Evolutionary conservation across 2,888 invertebrate genomes (phyloP).

Genomic region (Dorcus parallelipipedus): DNA sequence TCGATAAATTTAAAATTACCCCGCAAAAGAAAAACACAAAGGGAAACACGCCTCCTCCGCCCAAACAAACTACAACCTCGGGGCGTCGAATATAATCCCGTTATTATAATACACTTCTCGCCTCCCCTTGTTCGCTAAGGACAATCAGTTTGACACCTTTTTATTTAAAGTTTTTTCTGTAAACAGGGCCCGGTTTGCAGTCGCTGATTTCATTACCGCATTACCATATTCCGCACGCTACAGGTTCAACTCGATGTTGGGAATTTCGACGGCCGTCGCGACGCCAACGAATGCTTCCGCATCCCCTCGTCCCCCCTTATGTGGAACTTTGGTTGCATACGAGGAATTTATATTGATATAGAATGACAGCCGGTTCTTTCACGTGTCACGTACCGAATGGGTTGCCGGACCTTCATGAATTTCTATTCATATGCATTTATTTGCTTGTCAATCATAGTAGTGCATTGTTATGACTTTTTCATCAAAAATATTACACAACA

Average conservation of each 20-base stretch:
- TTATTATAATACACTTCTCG: slow-evolving; percentile 24
- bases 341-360: slow-evolving; percentile 18
- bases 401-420: slow-evolving; percentile 2
- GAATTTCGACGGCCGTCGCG: neutral
- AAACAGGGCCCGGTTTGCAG: neutral
- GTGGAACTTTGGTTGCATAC: slow-evolving; percentile 3
- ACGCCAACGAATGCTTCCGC: neutral
- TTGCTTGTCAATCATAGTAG: neutral
- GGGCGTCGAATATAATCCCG: slow-evolving; percentile 16
- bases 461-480: too few species aligned
- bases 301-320: neutral
- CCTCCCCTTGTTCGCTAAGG: slow-evolving; percentile 5
- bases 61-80: slow-evolving; percentile 17
- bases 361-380: slow-evolving; percentile 8
- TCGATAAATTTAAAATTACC: slow-evolving; percentile 23
- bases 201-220: slow-evolving; percentile 13
- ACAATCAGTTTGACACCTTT: slow-evolving; percentile 19
- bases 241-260: slow-evolving; percentile 6
- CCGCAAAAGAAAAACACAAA: slow-evolving; percentile 15
- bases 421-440: slow-evolving; percentile 6
- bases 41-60: slow-evolving; percentile 17
- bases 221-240: slow-evolving; percentile 11
- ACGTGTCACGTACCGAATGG: slow-evolving; percentile 5
- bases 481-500: too few species aligned
- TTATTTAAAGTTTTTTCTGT: slow-evolving; percentile 3